Base-by-base conservation (phyloP, 1,140 invertebrate species). In the Tetraneura akinire region DNA sequence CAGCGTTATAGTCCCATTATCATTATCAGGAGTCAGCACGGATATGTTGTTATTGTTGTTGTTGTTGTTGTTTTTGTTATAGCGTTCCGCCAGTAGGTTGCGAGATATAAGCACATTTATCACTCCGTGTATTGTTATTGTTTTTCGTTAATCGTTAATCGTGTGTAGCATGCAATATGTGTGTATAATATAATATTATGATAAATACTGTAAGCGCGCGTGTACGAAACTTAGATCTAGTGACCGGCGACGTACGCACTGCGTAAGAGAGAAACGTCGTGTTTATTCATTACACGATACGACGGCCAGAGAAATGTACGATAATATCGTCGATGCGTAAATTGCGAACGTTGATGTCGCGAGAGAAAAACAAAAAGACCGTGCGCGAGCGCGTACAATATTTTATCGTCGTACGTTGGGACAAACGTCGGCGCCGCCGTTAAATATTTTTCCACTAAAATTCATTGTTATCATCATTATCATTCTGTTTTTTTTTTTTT, bases 231-330 rank as follows among this genome's bases (percentile, higher is more conserved):
- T 14, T n/a, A 5, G 23, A 29, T 23, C 45, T 45, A 21, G 23
- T 49, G 68, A 51, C 23, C 68, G 23, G 45, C 68, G 68, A 23
- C 45, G 68, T 68, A 6, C 37, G 42, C n/a, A 21, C 32, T 37
- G 32, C 32, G 32, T 62, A 11, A 29, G 62, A 16, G 29, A 64
- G 62, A 16, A 37, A 37, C 62, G 62, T 37, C n/a, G 62, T 64
- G 32, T 64, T 64, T 64, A n/a, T n/a, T n/a, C n/a, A n/a, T n/a
- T n/a, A 64, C 62, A 37, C 62, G 62, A 64, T 62, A 23, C 60
- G 29, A 26, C 60, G 60, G 60, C 60, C 29, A 13, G 60, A 62
- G 60, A 29, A 32, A 23, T 23, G 29, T 62, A 62, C 29, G 9
- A 62, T n/a, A 64, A 64, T 37, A 64, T 64, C 62, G 32, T 37